Evolutionary conservation across 2,113 vertebrate species (phyloP).

Genomic region (Serilophus lunatus): DNA sequence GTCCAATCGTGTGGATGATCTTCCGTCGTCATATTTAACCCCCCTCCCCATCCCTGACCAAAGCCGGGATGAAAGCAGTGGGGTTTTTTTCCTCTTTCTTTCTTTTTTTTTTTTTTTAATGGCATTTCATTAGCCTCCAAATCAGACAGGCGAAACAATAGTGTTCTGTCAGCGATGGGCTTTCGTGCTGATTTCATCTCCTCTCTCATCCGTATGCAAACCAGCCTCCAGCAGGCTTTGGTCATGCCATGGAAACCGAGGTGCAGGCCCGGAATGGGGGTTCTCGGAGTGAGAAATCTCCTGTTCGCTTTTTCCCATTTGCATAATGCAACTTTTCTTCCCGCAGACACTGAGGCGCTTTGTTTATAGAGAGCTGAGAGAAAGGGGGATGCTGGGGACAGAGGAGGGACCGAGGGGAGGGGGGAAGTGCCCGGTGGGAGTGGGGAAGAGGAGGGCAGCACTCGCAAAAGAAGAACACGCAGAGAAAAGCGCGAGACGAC

Average conservation of each 20-base stretch:
- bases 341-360: conserved; percentile 73
- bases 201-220: conserved; percentile 77
- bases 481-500: neutral
- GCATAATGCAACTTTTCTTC: conserved; percentile 74
- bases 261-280: conserved; percentile 66
- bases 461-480: neutral
- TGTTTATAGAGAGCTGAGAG: conserved; percentile 63
- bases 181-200: conserved; percentile 62
- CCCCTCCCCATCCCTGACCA: neutral
- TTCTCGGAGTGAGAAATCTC: conserved; percentile 70
- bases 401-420: conserved; percentile 4
- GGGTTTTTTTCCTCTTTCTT: neutral
- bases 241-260: conserved; percentile 71
- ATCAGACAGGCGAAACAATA: conserved; percentile 70
- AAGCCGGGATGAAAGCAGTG: conserved; percentile 9
- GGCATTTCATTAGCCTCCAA: conserved; percentile 45
- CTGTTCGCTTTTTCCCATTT: conserved; percentile 67
- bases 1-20: neutral
- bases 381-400: conserved; percentile 42
- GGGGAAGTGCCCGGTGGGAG: conserved; percentile 33
- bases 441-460: conserved; percentile 19
- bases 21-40: neutral
- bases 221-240: conserved; percentile 62
- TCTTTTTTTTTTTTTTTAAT: neutral
- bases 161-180: conserved; percentile 69